Evolutionary conservation across 2,113 vertebrate species (phyloP).

Genomic region (Sylvilagus bachmani): DNA sequence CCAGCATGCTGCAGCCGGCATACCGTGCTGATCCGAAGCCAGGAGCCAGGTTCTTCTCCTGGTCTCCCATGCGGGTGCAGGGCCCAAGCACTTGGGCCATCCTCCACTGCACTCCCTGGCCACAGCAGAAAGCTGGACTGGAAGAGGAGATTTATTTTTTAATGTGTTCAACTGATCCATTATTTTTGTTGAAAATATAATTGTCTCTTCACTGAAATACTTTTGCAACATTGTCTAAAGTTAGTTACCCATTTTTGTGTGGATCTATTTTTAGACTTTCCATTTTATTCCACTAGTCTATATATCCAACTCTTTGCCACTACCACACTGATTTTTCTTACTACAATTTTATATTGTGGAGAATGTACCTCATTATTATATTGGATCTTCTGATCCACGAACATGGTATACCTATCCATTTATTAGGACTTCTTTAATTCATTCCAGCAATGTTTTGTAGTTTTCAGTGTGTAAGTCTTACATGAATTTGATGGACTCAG

Average conservation of each 20-base stretch:
- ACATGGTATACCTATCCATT: not conserved
- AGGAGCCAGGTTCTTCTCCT: too few relatives aligned
- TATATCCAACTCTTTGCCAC: constrained; percentile 16
- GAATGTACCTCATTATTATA: too few relatives aligned
- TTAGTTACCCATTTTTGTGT: not conserved
- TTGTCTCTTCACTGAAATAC: not conserved
- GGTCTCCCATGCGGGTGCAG: too few relatives aligned
- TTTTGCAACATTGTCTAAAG: not conserved
- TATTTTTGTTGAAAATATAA: constrained; percentile 32
- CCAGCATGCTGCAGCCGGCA: too few relatives aligned
- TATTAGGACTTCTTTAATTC: not conserved
- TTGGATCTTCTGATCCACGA: too few relatives aligned
- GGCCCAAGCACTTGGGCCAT: too few relatives aligned
- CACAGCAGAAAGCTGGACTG: too few relatives aligned
- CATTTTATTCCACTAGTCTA: not conserved
- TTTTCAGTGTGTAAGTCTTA: not conserved
- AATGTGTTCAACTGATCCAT: not conserved
- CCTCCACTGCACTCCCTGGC: too few relatives aligned
- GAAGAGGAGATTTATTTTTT: not conserved
- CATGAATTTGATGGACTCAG: not conserved
- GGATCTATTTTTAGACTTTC: constrained; percentile 22
- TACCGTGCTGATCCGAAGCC: too few relatives aligned
- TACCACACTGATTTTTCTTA: constrained; percentile 10
- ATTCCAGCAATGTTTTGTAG: not conserved
- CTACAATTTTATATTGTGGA: not conserved